These are phyloP conservation scores for Gavia stellata DNA, from an alignment of 2,113 vertebrate genomes.

Conservation along the genomic window DNA sequence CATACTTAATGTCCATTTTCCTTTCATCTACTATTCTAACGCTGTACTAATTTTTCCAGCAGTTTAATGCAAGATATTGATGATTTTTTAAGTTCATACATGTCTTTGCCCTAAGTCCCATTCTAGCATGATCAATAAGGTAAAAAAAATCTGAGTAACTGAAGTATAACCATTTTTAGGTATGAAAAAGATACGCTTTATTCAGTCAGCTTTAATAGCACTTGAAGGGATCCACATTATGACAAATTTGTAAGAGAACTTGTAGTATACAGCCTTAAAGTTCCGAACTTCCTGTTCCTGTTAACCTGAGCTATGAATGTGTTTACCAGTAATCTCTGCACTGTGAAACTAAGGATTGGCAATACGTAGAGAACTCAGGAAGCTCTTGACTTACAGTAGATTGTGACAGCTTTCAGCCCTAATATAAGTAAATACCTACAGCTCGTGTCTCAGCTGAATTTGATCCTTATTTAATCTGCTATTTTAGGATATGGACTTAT, in stretches of 20 bases:
- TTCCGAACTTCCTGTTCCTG: not conserved
- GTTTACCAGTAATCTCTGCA: slow-evolving; percentile 40
- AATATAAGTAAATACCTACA: not conserved
- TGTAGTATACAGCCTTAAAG: not conserved
- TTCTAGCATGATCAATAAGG: not conserved
- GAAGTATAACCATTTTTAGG: not conserved
- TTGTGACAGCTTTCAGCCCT: not conserved
- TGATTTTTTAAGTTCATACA: not conserved
- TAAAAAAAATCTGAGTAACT: not conserved
- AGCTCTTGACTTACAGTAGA: not conserved
- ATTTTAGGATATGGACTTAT: not conserved
- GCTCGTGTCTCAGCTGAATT: not conserved
- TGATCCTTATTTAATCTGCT: not conserved
- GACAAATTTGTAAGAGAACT: not conserved
- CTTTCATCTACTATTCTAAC: not conserved
- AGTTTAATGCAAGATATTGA: not conserved
- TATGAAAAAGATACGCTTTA: not conserved
- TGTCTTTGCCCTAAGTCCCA: slow-evolving; percentile 7
- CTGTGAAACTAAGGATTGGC: slow-evolving; percentile 55
- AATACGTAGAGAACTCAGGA: slow-evolving; percentile 54
- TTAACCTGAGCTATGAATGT: slow-evolving; percentile 36
- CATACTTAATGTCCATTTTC: not conserved
- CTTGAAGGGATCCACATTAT: not conserved
- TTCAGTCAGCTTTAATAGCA: slow-evolving; percentile 17
- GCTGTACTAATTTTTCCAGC: not conserved